Conservation (phyloP, 2,888 invertebrate genomes). For the Ephialtes manifestator region DNA sequence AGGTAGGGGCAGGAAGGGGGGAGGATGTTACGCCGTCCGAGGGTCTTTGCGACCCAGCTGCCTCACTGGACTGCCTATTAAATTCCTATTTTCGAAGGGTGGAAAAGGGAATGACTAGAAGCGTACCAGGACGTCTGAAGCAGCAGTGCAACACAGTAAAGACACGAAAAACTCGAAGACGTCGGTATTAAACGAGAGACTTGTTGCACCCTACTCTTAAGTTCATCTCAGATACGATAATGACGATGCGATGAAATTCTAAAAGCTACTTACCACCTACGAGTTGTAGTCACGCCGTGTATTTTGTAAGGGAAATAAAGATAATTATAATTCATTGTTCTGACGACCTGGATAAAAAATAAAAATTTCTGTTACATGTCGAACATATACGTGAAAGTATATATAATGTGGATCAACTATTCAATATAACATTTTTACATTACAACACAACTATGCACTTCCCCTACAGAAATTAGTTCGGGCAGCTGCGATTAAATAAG, state of each 20-base stretch:
- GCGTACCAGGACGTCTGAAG: constrained; percentile 26
- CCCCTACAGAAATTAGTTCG: too few species aligned
- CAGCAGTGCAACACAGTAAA: constrained; percentile 36
- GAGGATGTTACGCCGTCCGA: background rate
- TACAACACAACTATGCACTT: too few species aligned
- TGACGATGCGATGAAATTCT: constrained; percentile 53
- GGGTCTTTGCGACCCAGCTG: constrained; percentile 46
- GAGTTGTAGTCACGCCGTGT: background rate
- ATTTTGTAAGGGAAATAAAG: too few species aligned
- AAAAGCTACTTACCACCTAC: constrained; percentile 3
- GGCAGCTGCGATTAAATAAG: too few species aligned
- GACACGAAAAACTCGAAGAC: constrained; percentile 50
- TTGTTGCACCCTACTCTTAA: constrained; percentile 71
- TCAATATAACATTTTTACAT: too few species aligned
- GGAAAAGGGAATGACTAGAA: constrained; percentile 34
- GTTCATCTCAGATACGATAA: constrained; percentile 52
- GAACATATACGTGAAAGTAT: too few species aligned
- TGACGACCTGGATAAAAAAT: too few species aligned
- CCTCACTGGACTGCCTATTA: constrained; percentile 59
- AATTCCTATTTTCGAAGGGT: constrained; percentile 62
- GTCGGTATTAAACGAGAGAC: constrained; percentile 65
- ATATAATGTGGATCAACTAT: too few species aligned
- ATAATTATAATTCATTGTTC: too few species aligned
- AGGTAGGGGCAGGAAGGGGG: background rate
- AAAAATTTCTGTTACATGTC: too few species aligned